Base-by-base conservation (phyloP, 2,797 vertebrate genomes). In the Parambassis ranga region DNA sequence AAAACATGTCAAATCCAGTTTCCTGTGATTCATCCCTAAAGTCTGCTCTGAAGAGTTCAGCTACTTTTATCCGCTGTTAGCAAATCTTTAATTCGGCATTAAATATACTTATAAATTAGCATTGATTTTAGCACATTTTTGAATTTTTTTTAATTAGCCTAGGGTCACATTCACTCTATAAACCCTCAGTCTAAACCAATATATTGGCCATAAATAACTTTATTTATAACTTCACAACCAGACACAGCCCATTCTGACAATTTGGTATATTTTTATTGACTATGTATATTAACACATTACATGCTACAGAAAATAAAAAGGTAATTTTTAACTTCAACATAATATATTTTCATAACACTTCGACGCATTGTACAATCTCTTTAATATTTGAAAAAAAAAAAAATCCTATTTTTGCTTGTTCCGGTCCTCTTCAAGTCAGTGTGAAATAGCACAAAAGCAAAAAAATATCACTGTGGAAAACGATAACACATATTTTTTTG, bases 251-350 rank as follows among this genome's bases (percentile, higher is more conserved):
- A 31, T 43, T 37, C 24, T 32, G 24, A 68, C 19, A 36, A 74
- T 92, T 86, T 91, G 86, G 88, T 90, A 91, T 77, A 78, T 92
- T 71, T 89, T 95, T 95, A 96, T 96, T 96, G 92, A 94, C 91
- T 93, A 92, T 85, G 91, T 92, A 81, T 93, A 93, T 91, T 93
- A 94, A 94, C 93, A 94, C 90, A 94, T 90, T 94, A 95, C 93
- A 95, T 92, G 92, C 93, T 93, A 93, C 87, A 89, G 91, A 93
- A 90, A 85, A 85, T 83, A 53, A 85, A 89, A 85, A 72, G 24
- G 67, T 60, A 30, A 35, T 81, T 84, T 89, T 91, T 85, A 91
- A 92, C 87, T 92, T 94, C 84, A 94, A 79, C 69, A 71, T 59
- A 63, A 72, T 61, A 66, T 38, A 73, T 68, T 57, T 81, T 57